A percentile compares a stretch with the other conserved stretches of the same genome.
Evolutionary conservation across 2,113 vertebrate genomes (phyloP).

Genomic region (Barnardius zonarius): DNA sequence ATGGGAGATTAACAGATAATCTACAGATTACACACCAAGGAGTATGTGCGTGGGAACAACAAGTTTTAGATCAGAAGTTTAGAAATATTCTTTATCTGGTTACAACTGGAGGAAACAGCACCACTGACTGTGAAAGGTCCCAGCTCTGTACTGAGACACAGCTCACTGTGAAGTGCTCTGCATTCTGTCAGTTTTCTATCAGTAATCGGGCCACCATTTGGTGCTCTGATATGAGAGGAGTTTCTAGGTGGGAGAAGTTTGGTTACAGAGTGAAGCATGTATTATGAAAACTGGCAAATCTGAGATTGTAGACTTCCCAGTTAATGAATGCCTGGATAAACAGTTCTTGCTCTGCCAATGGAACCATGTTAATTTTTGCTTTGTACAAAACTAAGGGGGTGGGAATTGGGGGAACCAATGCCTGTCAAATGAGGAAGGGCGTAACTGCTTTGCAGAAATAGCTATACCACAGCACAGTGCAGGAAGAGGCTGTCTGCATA

Average conservation of each 20-base stretch:
- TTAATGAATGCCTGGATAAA: background rate
- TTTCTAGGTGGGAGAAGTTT: background rate
- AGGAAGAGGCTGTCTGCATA: background rate
- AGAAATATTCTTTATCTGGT: background rate
- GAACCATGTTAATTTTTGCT: background rate
- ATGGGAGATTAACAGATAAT: background rate
- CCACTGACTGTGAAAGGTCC: background rate
- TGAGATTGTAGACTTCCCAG: background rate
- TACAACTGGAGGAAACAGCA: background rate
- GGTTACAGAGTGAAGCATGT: background rate
- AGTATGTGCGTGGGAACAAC: background rate
- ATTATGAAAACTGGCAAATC: background rate
- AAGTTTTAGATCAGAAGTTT: background rate
- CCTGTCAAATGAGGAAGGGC: background rate
- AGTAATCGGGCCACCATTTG: background rate
- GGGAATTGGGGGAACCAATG: background rate
- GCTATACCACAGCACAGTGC: background rate
- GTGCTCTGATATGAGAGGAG: background rate
- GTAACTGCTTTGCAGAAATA: background rate
- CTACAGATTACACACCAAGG: background rate
- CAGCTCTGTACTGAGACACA: background rate
- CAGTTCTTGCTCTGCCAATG: background rate
- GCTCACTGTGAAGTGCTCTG: background rate
- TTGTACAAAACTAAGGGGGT: background rate
- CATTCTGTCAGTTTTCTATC: background rate